Evolutionary conservation across 1,140 invertebrate species (phyloP).

Genomic region (Ruditapes philippinarum): DNA sequence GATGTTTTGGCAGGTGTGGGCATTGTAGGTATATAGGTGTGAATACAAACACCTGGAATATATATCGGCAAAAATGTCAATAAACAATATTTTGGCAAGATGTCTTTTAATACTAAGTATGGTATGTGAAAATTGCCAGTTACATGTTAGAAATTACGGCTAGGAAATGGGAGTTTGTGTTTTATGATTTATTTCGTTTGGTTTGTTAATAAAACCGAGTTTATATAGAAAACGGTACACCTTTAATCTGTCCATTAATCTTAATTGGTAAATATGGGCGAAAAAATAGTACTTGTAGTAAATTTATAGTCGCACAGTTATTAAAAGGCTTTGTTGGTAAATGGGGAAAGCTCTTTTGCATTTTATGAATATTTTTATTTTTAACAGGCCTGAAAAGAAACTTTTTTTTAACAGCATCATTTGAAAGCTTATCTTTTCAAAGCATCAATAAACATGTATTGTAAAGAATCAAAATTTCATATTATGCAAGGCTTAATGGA

Average conservation of each 20-base stretch:
- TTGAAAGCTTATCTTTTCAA: neutral
- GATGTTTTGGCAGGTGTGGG: slow-evolving; percentile 36
- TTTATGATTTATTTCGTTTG: slow-evolving; percentile 1
- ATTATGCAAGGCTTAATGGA: too few relatives aligned
- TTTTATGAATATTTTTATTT: slow-evolving; percentile 9
- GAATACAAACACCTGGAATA: slow-evolving; percentile 19
- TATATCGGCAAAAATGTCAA: slow-evolving; percentile 29
- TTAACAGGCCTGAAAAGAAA: neutral
- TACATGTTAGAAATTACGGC: neutral
- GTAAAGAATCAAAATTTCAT: too few relatives aligned
- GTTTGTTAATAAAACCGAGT: neutral
- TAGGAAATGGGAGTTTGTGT: neutral
- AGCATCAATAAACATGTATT: neutral
- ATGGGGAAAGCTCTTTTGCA: slow-evolving; percentile 1
- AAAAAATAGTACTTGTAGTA: neutral
- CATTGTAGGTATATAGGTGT: slow-evolving; percentile 24
- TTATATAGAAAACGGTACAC: neutral
- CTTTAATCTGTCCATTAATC: slow-evolving; percentile 12
- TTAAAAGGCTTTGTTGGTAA: neutral
- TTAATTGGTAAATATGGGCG: neutral
- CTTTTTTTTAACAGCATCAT: neutral
- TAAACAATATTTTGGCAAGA: slow-evolving; percentile 50
- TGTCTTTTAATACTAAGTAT: slow-evolving; percentile 26
- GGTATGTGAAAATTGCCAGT: neutral
- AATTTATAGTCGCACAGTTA: neutral